A percentile compares a stretch with the other conserved stretches of the same genome.
Conservation (phyloP, 1,140 invertebrate species). For the Leptestheria dahalacensis region DNA sequence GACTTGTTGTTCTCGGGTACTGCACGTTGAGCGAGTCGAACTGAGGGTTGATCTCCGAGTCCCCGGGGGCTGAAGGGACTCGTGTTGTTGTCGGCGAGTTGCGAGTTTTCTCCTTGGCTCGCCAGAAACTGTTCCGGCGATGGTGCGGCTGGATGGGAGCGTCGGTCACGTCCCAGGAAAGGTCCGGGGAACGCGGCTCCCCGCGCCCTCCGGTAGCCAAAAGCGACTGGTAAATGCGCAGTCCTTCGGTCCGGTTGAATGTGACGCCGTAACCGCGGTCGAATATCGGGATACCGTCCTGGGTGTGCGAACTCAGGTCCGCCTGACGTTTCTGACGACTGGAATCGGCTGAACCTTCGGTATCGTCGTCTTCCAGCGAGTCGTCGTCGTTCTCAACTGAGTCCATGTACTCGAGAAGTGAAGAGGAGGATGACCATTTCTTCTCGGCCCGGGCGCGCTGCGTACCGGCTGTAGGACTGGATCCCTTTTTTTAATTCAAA, state of each 20-base stretch:
- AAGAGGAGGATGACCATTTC: too few relatives aligned
- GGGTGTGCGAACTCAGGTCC: constrained; percentile 16
- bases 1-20: background rate
- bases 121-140: constrained; percentile 16
- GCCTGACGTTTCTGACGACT: constrained; percentile 13
- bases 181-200: constrained; percentile 1
- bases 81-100: constrained; percentile 7
- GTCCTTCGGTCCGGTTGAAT: constrained; percentile 15
- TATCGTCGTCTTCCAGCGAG: background rate
- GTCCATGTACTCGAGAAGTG: too few relatives aligned
- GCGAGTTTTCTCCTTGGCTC: background rate
- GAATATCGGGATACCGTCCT: constrained; percentile 16
- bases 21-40: constrained; percentile 3
- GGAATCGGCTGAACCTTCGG: background rate
- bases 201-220: constrained; percentile 6
- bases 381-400: background rate
- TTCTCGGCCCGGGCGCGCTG: background rate
- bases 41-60: background rate
- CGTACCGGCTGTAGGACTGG: background rate
- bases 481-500: background rate
- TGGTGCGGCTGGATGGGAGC: constrained; percentile 15
- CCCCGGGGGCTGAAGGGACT: background rate
- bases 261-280: constrained; percentile 15
- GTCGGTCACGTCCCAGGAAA: constrained; percentile 12
- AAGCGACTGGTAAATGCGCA: constrained; percentile 16